A percentile compares a stretch with the other conserved stretches of the same genome.
Evolutionary conservation across 2,113 vertebrate species (phyloP).

Genomic region (Nicator chloris): DNA sequence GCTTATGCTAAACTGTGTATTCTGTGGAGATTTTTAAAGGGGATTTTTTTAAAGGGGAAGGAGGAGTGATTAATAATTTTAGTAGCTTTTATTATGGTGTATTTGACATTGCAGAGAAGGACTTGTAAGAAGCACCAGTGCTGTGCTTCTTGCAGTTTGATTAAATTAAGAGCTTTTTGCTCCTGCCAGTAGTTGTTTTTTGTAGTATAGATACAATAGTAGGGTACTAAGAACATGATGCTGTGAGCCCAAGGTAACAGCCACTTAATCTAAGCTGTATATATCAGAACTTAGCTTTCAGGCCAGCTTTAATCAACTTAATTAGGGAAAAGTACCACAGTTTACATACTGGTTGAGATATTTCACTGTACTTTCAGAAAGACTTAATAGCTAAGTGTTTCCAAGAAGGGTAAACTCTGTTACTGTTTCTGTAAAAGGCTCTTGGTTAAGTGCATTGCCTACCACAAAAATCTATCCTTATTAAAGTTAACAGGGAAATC

Average conservation of each 20-base stretch:
- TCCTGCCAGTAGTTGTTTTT: neutral
- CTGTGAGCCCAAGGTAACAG: neutral
- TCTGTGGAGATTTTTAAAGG: neutral
- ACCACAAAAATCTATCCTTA: neutral
- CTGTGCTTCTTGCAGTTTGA: neutral
- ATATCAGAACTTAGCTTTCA: neutral
- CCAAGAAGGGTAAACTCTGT: neutral
- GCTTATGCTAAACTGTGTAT: neutral
- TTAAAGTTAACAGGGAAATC: neutral
- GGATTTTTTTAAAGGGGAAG: neutral
- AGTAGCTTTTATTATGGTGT: neutral
- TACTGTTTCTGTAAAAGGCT: neutral
- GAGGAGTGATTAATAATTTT: neutral
- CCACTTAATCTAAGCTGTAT: neutral
- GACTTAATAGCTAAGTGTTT: neutral
- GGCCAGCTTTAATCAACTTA: neutral
- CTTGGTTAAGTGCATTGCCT: neutral
- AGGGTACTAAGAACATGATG: neutral
- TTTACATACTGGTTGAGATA: neutral
- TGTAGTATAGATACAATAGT: neutral
- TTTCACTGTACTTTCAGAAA: neutral
- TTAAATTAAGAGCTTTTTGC: neutral
- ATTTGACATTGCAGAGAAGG: neutral
- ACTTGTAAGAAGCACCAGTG: neutral
- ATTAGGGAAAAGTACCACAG: neutral